Conservation (phyloP, 1,140 invertebrate genomes). For the Euwallacea fornicatus region DNA sequence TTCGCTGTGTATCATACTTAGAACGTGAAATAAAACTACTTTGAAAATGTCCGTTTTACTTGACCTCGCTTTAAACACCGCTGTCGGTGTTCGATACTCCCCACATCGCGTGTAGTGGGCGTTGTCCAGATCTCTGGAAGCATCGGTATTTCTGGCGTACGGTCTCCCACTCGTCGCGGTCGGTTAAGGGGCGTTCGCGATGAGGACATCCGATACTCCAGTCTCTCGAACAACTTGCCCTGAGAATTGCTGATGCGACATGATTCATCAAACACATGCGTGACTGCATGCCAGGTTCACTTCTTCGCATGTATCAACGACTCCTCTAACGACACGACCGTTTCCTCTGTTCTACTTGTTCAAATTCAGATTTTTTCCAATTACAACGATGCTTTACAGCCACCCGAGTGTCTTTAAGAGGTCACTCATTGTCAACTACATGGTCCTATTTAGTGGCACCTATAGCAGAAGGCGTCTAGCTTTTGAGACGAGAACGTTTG, state of each 20-base stretch:
- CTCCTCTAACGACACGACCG: too few species aligned
- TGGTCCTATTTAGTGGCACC: slow-evolving; percentile 1
- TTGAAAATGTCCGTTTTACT: slow-evolving; percentile 3
- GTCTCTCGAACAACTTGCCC: slow-evolving; percentile 13
- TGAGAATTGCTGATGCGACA: background rate
- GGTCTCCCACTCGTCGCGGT: slow-evolving; percentile 2
- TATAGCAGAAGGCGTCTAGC: slow-evolving; percentile 4
- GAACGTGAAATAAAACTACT: slow-evolving; percentile 14
- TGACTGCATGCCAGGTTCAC: too few species aligned
- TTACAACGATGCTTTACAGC: too few species aligned
- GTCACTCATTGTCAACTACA: background rate
- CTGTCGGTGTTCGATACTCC: slow-evolving; percentile 10
- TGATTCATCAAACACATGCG: too few species aligned
- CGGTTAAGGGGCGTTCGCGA: slow-evolving; percentile 10
- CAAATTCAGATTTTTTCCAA: too few species aligned
- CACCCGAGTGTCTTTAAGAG: too few species aligned
- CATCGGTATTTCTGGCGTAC: slow-evolving; percentile 9
- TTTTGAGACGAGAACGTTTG: slow-evolving; percentile 9
- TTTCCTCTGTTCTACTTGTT: too few species aligned
- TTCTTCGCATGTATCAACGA: too few species aligned
- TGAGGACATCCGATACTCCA: slow-evolving; percentile 2
- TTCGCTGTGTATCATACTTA: slow-evolving; percentile 30
- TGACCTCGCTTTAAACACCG: slow-evolving; percentile 9
- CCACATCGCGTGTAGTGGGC: slow-evolving; percentile 6
- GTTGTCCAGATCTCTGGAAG: slow-evolving; percentile 12